Evolutionary conservation across 2,797 vertebrate species (phyloP).

Genomic region (Zalophus californianus): DNA sequence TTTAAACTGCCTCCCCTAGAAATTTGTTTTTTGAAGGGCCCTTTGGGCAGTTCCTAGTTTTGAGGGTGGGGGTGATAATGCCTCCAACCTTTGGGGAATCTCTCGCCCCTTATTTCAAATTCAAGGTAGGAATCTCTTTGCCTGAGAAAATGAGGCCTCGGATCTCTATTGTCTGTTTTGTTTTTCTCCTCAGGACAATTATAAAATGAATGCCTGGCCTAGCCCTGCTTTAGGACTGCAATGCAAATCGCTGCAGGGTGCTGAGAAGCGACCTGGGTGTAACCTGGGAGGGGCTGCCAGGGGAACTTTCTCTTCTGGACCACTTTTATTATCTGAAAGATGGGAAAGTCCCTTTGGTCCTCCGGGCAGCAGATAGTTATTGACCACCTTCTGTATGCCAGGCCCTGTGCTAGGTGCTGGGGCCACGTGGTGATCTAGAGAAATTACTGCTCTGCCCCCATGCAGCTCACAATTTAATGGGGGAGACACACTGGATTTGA

Average conservation of each 20-base stretch:
- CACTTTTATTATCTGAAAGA: not conserved
- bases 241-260: conserved; percentile 49
- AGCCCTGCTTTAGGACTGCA: conserved; percentile 5
- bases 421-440: not conserved
- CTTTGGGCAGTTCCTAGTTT: conserved; percentile 25
- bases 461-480: not conserved
- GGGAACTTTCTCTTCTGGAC: conserved; percentile 1
- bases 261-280: not conserved
- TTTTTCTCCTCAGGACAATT: conserved; percentile 73
- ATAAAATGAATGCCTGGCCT: conserved; percentile 75
- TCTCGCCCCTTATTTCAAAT: conserved; percentile 77
- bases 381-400: not conserved
- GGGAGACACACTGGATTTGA: not conserved
- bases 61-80: conserved; percentile 63
- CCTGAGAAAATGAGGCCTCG: conserved; percentile 70
- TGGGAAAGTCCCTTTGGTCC: not conserved
- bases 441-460: not conserved
- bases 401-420: not conserved
- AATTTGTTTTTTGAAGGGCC: conserved; percentile 77
- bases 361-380: not conserved
- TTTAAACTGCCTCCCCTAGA: conserved; percentile 24
- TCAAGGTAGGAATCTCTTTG: conserved; percentile 70
- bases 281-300: not conserved
- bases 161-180: conserved; percentile 75
- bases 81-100: conserved; percentile 48